Conservation (phyloP, 2,113 vertebrate species). For the Thunnus thynnus region DNA sequence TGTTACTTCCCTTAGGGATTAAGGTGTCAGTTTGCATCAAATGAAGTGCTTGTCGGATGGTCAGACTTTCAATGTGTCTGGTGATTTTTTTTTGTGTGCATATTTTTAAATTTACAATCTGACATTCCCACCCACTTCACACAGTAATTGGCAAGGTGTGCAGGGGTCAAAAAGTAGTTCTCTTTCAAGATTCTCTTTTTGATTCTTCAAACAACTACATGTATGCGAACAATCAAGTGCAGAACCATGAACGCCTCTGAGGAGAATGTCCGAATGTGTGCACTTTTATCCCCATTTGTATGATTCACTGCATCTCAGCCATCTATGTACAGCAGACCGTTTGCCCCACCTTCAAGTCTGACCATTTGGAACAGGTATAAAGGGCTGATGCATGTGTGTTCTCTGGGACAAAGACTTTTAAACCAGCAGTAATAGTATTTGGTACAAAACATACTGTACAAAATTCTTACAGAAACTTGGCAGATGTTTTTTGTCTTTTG, state of each 20-base stretch:
- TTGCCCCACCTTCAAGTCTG: too few relatives aligned
- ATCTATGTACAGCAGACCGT: not conserved
- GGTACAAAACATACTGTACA: not conserved
- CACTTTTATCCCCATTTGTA: not conserved
- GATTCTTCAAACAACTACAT: not conserved
- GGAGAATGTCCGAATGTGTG: not conserved
- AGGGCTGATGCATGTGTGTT: too few relatives aligned
- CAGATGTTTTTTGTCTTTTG: slow-evolving; percentile 8
- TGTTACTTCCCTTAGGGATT: slow-evolving; percentile 22
- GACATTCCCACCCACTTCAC: not conserved
- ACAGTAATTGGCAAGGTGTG: not conserved
- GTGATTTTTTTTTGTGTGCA: too few relatives aligned
- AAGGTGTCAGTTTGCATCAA: not conserved
- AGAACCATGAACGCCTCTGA: not conserved
- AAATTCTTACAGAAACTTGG: not conserved
- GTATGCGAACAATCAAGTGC: not conserved
- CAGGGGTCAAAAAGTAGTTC: not conserved
- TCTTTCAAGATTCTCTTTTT: not conserved
- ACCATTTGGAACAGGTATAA: not conserved
- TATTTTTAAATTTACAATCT: too few relatives aligned
- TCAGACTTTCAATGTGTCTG: too few relatives aligned
- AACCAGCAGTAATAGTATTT: not conserved
- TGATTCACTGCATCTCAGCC: not conserved
- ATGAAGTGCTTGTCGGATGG: not conserved
- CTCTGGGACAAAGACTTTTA: too few relatives aligned